Base-by-base conservation (phyloP, 2,113 vertebrate species). In the Macquaria ambigua region DNA sequence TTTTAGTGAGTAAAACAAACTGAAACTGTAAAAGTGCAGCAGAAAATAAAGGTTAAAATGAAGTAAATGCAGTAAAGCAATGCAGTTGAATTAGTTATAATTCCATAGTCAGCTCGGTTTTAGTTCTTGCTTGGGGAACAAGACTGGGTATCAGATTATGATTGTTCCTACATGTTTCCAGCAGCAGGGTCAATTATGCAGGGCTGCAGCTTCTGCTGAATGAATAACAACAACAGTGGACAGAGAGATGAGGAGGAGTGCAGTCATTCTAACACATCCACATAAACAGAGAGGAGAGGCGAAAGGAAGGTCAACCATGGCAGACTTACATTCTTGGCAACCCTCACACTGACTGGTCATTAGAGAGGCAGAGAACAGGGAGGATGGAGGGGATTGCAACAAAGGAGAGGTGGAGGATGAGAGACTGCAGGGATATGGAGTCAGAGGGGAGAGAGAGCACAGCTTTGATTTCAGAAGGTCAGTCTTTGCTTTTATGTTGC, bases 241-340 rank as follows among this genome's bases (percentile, higher is more conserved):
- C 61, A 15, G 63, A 76, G 75, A 59, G 62, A 25, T 6, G 77
- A 50, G 75, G 50, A 72, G 76, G 79, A n/a, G 87, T 0, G 68
- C 74, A 55, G 80, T 81, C 79, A 68, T 64, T 89, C 82, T 84
- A 56, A 79, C 87, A 82, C 84, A 61, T 79, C 74, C 82, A 89
- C 82, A 86, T 52, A 82, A 80, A 91, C 72, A 75, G 0, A 59
- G 84, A 87, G 82, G 69, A 53, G 78, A 89, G 86, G 89, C 82
- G 73, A 92, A 79, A 28, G 74, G 81, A 92, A 91, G 88, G 90
- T 89, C 91, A 93, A 67, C 85, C 79, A 58, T 79, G 81, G 82
- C 83, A 85, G 83, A 84, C 89, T 89, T 64, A 23, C 81, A 89
- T 90, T 89, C 85, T 90, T 88, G 92, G 83, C 85, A 82, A 82